Percentiles rank a stretch among this genome's conserved stretches.
Conservation (phyloP, 2,797 vertebrate species). For the Pipistrellus kuhlii region DNA sequence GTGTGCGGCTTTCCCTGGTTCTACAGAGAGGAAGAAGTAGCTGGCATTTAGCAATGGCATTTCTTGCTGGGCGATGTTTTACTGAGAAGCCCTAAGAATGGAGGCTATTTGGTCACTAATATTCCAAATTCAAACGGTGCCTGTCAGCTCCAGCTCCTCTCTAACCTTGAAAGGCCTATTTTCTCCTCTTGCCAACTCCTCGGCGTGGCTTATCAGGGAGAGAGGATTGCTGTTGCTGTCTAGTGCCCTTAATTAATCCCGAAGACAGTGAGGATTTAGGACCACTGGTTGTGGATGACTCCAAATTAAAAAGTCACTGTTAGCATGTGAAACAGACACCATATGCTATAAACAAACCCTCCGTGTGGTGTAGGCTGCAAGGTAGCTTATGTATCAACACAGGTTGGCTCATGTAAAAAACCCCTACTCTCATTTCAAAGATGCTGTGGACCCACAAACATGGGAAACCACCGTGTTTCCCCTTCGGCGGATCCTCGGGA, state of each 20-base stretch:
- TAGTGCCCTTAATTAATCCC: slow-evolving; percentile 89
- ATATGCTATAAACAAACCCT: slow-evolving; percentile 85
- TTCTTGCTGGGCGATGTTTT: neutral
- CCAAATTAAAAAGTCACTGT: slow-evolving; percentile 90
- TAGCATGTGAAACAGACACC: slow-evolving; percentile 87
- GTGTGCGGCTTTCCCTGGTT: neutral
- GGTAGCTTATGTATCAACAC: neutral
- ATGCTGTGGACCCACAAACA: neutral
- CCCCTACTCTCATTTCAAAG: neutral
- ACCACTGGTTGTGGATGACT: slow-evolving; percentile 87
- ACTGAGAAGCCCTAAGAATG: fast-evolving
- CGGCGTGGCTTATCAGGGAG: slow-evolving; percentile 87
- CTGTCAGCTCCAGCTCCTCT: slow-evolving; percentile 75
- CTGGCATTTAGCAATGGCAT: slow-evolving; percentile 1
- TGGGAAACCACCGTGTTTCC: neutral
- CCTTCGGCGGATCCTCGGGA: neutral
- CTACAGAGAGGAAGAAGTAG: neutral
- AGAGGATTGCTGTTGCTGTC: slow-evolving; percentile 87
- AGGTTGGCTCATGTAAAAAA: neutral
- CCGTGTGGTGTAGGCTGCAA: slow-evolving; percentile 71
- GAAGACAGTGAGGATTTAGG: slow-evolving; percentile 88
- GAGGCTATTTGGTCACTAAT: neutral
- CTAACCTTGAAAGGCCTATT: slow-evolving; percentile 81
- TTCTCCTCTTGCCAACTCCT: slow-evolving; percentile 87
- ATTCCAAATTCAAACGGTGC: slow-evolving; percentile 27